Evolutionary conservation across 2,113 vertebrate species (phyloP), one percentile per base, ranked within the genome.

Genomic region (Megaleporinus macrocephalus): DNA sequence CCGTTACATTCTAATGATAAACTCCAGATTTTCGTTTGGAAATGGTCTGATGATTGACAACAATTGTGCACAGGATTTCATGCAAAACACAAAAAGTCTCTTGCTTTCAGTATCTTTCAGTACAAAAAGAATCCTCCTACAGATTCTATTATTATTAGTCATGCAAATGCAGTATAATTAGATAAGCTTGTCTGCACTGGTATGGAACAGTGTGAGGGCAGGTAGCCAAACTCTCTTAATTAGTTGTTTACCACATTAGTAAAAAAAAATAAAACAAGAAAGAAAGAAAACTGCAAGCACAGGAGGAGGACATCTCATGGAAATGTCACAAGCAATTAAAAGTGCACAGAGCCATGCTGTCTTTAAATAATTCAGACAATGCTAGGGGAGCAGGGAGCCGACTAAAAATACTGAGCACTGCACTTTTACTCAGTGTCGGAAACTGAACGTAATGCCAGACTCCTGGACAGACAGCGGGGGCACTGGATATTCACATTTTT

Each of bases 241-340:
- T 87, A 86, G 87, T 85, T 89, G 89, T 92, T 91, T 89, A 90
- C 81, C 30, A 78, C 79, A 44, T 82, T 80, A 73, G 44, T 11
- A 49, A 73, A 65, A 53, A 49, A 63, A 80, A 73, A 62, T 24
- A 7, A 66, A 73, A 82, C 16, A 53, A 5, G 5, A 18, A 55
- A 55, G 20, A 55, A 22, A 76, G 79, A 79, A 22, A 79, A 85
- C 80, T 62, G 13, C 79, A 73, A 85, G 62, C 82, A 85, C 91
- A 89, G 86, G 86, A 83, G 81, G 87, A 91, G 70, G 79, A 71
- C 88, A 89, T 81, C 85, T 88, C 87, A 59, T 87, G 88, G 86
- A 92, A 92, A 93, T 90, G 92, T 90, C 90, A 92, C 89, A 86
- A 81, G 85, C 89, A 93, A 92, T 93, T 92, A 92, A 91, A 86